Evolutionary conservation across 2,797 vertebrate genomes (phyloP).

Genomic region (Chelon auratus): DNA sequence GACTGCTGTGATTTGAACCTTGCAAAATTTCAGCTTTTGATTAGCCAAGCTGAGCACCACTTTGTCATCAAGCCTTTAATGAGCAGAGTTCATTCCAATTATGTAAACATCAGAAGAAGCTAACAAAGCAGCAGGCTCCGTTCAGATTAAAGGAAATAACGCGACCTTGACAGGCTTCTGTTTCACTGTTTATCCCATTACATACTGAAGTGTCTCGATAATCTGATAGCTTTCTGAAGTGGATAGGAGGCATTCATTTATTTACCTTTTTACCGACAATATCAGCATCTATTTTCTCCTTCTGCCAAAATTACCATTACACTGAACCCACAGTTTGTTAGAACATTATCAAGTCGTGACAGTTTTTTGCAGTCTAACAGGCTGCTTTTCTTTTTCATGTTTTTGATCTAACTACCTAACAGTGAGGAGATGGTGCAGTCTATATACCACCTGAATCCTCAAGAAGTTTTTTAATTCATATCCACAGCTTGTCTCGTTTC

Average conservation of each 20-base stretch:
- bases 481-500: constrained; percentile 15
- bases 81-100: constrained; percentile 49
- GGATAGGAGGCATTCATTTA: background rate
- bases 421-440: constrained; percentile 32
- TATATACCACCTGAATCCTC: constrained; percentile 38
- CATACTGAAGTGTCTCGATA: constrained; percentile 16
- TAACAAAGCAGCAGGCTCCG: constrained; percentile 34
- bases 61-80: constrained; percentile 59
- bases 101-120: constrained; percentile 37
- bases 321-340: constrained; percentile 26
- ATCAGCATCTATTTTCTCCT: constrained; percentile 1
- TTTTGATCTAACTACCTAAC: constrained; percentile 34
- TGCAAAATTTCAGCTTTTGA: constrained; percentile 30
- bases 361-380: constrained; percentile 34
- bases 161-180: constrained; percentile 7
- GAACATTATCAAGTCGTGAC: constrained; percentile 26
- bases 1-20: constrained; percentile 36
- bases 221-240: constrained; percentile 23
- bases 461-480: constrained; percentile 33
- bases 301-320: constrained; percentile 30
- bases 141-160: constrained; percentile 38
- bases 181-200: constrained; percentile 25
- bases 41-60: constrained; percentile 23
- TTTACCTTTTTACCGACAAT: background rate
- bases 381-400: constrained; percentile 35